Percentiles rank a stretch among this genome's conserved stretches.
phyloP scores from a whole-genome alignment of 1,140 invertebrate species.

The Zaprionus kolodkinae region DNA sequence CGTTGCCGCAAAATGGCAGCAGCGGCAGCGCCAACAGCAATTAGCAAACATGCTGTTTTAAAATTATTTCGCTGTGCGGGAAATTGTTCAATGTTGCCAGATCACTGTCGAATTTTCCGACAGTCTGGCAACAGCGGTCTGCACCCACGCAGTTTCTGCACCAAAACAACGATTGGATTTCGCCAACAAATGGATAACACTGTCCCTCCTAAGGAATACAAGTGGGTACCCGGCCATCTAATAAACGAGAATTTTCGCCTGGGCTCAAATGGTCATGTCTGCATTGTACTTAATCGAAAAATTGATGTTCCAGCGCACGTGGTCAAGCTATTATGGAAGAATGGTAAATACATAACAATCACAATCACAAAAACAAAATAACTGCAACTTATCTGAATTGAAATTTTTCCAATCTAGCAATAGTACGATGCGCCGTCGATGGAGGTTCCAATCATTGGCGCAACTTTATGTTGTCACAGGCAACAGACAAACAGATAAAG shows the following conservation, averaged over 20 bases:
- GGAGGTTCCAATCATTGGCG: constrained; percentile 90
- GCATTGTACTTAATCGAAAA: constrained; percentile 85
- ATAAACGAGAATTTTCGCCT: constrained; percentile 61
- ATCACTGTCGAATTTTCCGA: constrained; percentile 9
- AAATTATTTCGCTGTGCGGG: constrained; percentile 53
- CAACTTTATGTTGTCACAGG: constrained; percentile 85
- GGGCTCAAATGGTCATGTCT: constrained; percentile 82
- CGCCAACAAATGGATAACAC: constrained; percentile 72
- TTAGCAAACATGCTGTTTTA: constrained; percentile 41
- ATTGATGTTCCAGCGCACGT: constrained; percentile 82
- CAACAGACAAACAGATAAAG: neutral
- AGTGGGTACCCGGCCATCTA: constrained; percentile 66
- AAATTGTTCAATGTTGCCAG: constrained; percentile 33
- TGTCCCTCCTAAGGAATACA: constrained; percentile 65
- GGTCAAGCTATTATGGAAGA: constrained; percentile 85
- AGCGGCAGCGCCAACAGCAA: constrained; percentile 4
- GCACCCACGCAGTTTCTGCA: constrained; percentile 53
- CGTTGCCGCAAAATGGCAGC: constrained; percentile 60
- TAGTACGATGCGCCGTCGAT: constrained; percentile 88
- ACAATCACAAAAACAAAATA: constrained; percentile 24
- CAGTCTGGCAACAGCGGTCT: constrained; percentile 28
- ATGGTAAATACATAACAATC: constrained; percentile 83
- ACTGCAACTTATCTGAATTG: neutral
- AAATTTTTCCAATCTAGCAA: constrained; percentile 85
- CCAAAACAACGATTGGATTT: constrained; percentile 76